Conservation (phyloP, 2,888 invertebrate species). For the Cheilosia scutellata region DNA sequence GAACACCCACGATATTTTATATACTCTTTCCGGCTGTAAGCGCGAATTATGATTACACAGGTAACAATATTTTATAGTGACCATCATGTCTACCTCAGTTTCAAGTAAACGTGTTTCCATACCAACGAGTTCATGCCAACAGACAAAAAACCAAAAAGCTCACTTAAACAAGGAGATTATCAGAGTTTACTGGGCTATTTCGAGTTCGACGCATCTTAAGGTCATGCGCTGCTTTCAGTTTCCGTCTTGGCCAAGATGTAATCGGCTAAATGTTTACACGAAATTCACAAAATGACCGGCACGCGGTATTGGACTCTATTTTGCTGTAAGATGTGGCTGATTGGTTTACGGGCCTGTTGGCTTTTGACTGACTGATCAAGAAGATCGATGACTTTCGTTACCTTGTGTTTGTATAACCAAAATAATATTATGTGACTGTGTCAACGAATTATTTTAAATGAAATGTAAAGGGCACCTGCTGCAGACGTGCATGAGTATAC, state of each 20-base stretch:
- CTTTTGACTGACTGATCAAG: background rate
- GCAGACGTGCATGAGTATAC: background rate
- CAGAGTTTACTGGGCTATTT: background rate
- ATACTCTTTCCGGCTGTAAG: no score
- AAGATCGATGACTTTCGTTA: background rate
- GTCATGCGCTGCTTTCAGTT: background rate
- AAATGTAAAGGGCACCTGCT: background rate
- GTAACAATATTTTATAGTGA: background rate
- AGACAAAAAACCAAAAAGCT: background rate
- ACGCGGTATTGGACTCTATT: background rate
- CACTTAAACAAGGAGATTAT: background rate
- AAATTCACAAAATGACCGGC: background rate
- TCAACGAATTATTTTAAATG: background rate
- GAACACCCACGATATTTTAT: no score
- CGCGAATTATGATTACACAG: background rate
- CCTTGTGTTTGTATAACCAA: background rate
- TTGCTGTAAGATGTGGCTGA: background rate
- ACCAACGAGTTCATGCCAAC: background rate
- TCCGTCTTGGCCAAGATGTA: conserved; percentile 1
- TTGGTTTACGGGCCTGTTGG: background rate
- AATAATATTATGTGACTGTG: background rate
- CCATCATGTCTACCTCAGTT: background rate
- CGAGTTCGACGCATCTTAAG: background rate
- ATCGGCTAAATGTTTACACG: background rate
- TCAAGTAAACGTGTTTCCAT: background rate